Base-by-base conservation (phyloP, 1,140 invertebrate genomes). In the Drosophila dunni region DNA sequence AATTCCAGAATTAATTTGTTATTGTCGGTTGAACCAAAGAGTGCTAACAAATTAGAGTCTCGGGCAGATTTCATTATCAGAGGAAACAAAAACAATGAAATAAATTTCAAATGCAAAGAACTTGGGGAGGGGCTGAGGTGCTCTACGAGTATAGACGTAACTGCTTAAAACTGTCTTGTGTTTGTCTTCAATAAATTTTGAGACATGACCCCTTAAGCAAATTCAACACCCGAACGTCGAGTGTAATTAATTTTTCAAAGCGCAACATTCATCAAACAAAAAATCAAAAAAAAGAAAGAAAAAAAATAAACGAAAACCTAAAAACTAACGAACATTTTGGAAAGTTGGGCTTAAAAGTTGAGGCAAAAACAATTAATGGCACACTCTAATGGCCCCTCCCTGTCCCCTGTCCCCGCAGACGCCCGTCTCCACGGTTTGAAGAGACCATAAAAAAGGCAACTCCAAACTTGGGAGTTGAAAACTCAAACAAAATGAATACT, bases 201-300 rank as follows among this genome's bases (percentile, higher is more conserved):
- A 53, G 57, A 70, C 64, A 83, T 51, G 50, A 64, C 76, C 69
- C 62, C 61, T 56, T 44, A 64, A 84, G 45, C 72, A 78, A 72
- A 86, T 71, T 81, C 82, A 86, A 81, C 82, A 82, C 79, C 79
- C 82, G 20, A 66, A 50, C 72, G 69, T 77, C 58, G 51, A 86
- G 83, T 86, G 84, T 89, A 86, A 86, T 86, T 86, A 86, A 86
- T 86, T 88, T 86, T 86, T 86, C 79, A 74, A 68, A 86, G 79
- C 76, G 56, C 62, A 74, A 76, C 83, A 86, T 86, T 86, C 88
- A 86, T 86, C 83, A 75, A 86, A 75, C 66, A 63, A 69, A 81
- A 77, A 71, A 76, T 61, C 54, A 75, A 70, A 34, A 36, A 53
- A 53, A 9, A 2, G 1, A 51, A 13, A 51, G 1, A n/a, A 33